Conservation (phyloP, 2,797 vertebrate species). For the Alectoris magna region DNA sequence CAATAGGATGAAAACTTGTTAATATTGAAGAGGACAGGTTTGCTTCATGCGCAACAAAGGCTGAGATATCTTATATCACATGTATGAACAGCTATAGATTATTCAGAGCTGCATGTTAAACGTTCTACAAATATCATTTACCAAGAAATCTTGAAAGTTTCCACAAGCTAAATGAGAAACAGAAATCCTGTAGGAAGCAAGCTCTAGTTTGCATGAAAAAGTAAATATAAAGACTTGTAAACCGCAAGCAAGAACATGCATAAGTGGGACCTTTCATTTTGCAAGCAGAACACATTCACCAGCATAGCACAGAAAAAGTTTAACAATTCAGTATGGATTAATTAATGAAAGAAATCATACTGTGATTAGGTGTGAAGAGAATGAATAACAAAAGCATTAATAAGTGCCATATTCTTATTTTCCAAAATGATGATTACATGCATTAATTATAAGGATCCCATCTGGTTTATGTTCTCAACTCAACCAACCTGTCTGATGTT, state of each 20-base stretch:
- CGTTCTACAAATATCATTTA: background rate
- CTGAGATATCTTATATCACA: background rate
- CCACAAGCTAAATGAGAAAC: background rate
- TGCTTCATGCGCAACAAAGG: conserved; percentile 11
- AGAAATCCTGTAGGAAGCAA: conserved; percentile 83
- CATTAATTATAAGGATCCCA: conserved; percentile 82
- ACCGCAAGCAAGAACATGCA: conserved; percentile 78
- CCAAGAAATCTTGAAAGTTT: conserved; percentile 10
- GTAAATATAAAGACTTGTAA: conserved; percentile 58
- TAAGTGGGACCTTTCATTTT: conserved; percentile 33
- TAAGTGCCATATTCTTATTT: conserved; percentile 69
- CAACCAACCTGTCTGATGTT: conserved; percentile 98
- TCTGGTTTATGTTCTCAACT: conserved; percentile 76
- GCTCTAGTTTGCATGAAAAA: conserved; percentile 70
- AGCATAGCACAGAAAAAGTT: conserved; percentile 66
- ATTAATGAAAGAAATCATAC: conserved; percentile 72
- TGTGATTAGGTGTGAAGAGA: conserved; percentile 65
- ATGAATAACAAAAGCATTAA: conserved; percentile 57
- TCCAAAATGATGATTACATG: conserved; percentile 82
- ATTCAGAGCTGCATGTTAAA: background rate
- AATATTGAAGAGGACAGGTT: background rate
- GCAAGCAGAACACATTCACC: conserved; percentile 69
- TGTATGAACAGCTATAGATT: background rate
- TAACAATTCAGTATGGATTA: conserved; percentile 72
- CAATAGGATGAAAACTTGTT: background rate